These are phyloP conservation scores for Magallana angulata DNA, from an alignment of 1,140 invertebrate genomes.

Conservation along the genomic window DNA sequence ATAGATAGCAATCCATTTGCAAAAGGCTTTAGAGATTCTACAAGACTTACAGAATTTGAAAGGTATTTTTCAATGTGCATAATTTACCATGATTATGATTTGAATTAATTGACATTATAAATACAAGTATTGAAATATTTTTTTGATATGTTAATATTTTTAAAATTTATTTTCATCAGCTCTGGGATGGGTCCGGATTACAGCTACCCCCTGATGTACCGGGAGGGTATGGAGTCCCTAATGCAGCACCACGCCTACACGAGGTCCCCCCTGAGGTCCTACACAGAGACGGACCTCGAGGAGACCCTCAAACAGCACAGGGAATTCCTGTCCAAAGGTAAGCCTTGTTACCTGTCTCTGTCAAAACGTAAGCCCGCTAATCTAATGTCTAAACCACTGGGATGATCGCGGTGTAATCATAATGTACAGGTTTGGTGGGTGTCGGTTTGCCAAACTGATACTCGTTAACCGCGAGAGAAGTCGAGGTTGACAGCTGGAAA, in stretches of 20 bases:
- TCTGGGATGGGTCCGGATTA: conserved; percentile 43
- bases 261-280: conserved; percentile 75
- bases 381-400: not conserved
- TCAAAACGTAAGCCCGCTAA: not conserved
- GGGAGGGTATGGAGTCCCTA: conserved; percentile 78
- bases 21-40: conserved; percentile 96
- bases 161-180: conserved; percentile 6
- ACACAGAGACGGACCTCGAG: conserved; percentile 68
- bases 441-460: not conserved
- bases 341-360: not conserved
- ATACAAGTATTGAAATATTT: too few relatives aligned
- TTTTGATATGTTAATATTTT: too few relatives aligned
- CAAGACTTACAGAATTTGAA: conserved; percentile 95
- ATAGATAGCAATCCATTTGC: conserved; percentile 98
- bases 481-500: conserved; percentile 19
- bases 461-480: conserved; percentile 7
- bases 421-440: not conserved
- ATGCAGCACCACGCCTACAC: conserved; percentile 78
- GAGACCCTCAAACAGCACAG: conserved; percentile 71
- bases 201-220: conserved; percentile 56
- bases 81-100: too few relatives aligned
- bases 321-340: conserved; percentile 71
- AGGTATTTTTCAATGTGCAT: conserved; percentile 81
- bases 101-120: too few relatives aligned
- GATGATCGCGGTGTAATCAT: not conserved